Conservation (phyloP, 2,797 vertebrate species). For the Hippopotamyrus pictus region DNA sequence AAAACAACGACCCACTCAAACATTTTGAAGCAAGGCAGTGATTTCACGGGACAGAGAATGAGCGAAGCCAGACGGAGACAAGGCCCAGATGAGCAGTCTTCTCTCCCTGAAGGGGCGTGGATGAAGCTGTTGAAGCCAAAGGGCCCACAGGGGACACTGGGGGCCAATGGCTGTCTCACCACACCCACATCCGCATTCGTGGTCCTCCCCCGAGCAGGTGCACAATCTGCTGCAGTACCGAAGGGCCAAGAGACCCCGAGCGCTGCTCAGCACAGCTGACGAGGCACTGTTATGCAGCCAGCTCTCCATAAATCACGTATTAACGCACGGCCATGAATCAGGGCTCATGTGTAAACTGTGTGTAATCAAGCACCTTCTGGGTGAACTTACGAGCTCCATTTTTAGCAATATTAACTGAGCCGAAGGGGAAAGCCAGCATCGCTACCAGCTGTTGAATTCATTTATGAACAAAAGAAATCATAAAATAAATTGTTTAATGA, state of each 20-base stretch:
- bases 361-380: neutral
- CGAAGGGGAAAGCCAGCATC: neutral
- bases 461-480: neutral
- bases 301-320: neutral
- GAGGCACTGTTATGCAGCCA: neutral
- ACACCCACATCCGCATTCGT: neutral
- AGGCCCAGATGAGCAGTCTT: neutral
- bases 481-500: neutral
- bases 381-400: neutral
- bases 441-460: neutral
- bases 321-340: neutral
- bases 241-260: neutral
- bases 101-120: neutral
- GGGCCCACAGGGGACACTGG: neutral
- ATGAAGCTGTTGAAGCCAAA: neutral
- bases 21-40: neutral
- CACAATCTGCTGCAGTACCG: neutral
- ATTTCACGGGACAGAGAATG: neutral
- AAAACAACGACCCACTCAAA: neutral
- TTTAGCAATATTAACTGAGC: neutral
- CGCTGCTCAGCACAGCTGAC: neutral
- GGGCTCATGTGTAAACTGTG: neutral
- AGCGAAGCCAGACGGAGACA: neutral
- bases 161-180: neutral
- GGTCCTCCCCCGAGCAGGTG: neutral